phyloP scores from a whole-genome alignment of 2,888 invertebrate genomes.

The Plagiodera versicolora region DNA sequence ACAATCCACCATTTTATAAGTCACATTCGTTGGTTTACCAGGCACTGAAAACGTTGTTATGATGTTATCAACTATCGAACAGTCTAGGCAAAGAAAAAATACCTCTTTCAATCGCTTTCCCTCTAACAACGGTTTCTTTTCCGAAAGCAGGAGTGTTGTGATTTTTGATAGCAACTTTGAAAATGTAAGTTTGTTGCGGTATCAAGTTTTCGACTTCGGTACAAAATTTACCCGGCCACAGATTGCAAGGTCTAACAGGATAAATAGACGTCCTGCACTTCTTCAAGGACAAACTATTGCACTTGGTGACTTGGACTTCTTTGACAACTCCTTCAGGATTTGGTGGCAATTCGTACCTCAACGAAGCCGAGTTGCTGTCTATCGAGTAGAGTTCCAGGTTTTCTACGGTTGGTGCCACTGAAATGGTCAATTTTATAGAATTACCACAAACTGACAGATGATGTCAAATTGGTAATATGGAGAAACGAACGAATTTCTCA shows the following conservation, averaged over 20 bases:
- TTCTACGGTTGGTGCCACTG: conserved; percentile 43
- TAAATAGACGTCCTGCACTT: conserved; percentile 39
- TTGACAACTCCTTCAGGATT: conserved; percentile 39
- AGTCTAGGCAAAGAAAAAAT: not conserved
- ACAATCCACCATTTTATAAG: conserved; percentile 45
- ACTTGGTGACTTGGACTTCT: conserved; percentile 40
- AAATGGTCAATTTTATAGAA: conserved; percentile 28
- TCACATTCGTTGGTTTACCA: conserved; percentile 44
- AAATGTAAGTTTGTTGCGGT: conserved; percentile 37
- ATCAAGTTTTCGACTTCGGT: conserved; percentile 40
- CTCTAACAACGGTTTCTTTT: conserved; percentile 35
- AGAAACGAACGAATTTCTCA: too few species aligned
- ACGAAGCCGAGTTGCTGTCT: conserved; percentile 38
- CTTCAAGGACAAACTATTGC: conserved; percentile 38
- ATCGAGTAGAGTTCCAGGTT: conserved; percentile 49
- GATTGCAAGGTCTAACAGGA: conserved; percentile 40
- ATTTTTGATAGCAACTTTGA: conserved; percentile 46
- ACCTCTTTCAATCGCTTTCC: conserved; percentile 41
- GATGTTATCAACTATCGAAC: not conserved
- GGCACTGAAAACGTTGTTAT: conserved; percentile 39
- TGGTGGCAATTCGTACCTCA: conserved; percentile 46
- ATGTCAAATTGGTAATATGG: too few species aligned
- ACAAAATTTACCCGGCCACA: conserved; percentile 47
- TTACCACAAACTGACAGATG: too few species aligned
- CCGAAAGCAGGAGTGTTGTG: conserved; percentile 43